Percentiles rank a stretch among this genome's conserved stretches.
These are phyloP conservation scores for Strix uralensis DNA, from an alignment of 2,113 vertebrate genomes.

Conservation along the genomic window DNA sequence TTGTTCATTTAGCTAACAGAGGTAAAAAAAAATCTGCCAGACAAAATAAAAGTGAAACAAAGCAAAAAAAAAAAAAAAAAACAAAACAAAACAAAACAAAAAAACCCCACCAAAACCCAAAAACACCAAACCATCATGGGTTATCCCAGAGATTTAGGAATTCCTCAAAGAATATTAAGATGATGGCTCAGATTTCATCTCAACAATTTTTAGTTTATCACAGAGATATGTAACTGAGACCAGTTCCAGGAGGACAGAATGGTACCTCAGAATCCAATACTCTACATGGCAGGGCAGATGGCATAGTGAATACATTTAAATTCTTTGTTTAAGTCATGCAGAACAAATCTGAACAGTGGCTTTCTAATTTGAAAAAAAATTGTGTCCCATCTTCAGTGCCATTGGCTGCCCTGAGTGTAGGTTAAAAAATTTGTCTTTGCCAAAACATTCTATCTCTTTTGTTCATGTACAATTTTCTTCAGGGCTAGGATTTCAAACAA, in stretches of 20 bases:
- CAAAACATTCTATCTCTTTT: not conserved
- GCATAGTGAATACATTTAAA: not conserved
- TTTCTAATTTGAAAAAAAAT: not conserved
- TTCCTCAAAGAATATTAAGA: not conserved
- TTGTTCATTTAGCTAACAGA: not conserved
- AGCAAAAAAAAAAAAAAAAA: not conserved
- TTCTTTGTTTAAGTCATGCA: not conserved
- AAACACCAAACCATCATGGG: not conserved
- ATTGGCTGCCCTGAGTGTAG: fast-evolving
- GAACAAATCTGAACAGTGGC: not conserved
- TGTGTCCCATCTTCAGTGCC: not conserved
- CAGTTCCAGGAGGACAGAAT: not conserved
- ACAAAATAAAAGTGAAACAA: not conserved
- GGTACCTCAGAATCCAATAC: not conserved
- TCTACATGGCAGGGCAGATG: not conserved
- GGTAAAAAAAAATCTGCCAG: not conserved
- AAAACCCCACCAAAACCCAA: not conserved
- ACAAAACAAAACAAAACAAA: too few species aligned
- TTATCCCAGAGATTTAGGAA: not conserved
- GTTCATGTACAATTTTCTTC: not conserved
- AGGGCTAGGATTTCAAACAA: not conserved
- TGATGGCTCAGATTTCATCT: not conserved
- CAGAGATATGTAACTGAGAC: not conserved
- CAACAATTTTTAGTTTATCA: not conserved
- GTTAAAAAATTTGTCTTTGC: not conserved